A percentile compares a stretch with the other conserved stretches of the same genome.
phyloP scores from a whole-genome alignment of 2,888 invertebrate genomes.

The Athalia rosae region DNA sequence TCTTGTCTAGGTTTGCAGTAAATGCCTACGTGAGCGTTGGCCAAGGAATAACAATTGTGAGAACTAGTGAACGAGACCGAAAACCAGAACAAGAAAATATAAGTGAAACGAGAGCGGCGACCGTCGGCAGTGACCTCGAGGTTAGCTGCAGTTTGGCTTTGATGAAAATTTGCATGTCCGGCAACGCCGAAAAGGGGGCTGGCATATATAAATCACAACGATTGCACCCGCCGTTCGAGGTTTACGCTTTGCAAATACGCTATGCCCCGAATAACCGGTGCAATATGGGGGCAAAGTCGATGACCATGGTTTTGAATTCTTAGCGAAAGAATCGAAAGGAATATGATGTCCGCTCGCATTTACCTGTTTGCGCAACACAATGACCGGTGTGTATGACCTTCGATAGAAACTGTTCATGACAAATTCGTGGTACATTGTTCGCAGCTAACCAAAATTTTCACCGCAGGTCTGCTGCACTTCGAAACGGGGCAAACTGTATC shows the following conservation, averaged over 20 bases:
- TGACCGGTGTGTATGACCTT: conserved; percentile 39
- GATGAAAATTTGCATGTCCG: conserved; percentile 41
- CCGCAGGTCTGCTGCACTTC: not conserved
- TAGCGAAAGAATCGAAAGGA: not conserved
- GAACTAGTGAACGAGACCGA: not conserved
- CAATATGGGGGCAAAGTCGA: too few species aligned
- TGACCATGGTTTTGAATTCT: not conserved
- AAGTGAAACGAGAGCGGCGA: conserved; percentile 28
- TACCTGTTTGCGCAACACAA: conserved; percentile 43
- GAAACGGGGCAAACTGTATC: not conserved
- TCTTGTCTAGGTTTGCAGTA: conserved; percentile 3
- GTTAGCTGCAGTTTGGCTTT: conserved; percentile 38
- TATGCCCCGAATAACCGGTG: conserved; percentile 23
- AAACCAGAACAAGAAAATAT: conserved; percentile 4
- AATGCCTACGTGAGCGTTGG: not conserved
- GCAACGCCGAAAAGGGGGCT: not conserved
- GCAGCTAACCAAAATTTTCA: conserved; percentile 10
- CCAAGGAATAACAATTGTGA: not conserved
- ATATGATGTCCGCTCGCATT: not conserved
- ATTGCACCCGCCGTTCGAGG: conserved; percentile 14
- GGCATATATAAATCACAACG: conserved; percentile 32
- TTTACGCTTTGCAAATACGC: conserved; percentile 1
- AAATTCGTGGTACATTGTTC: not conserved
- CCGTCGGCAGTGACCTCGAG: conserved; percentile 24
- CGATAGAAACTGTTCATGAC: conserved; percentile 14